Evolutionary conservation across 1,140 invertebrate genomes (phyloP), one percentile per base, ranked within the genome.

Genomic region (Platyscapa corneri): DNA sequence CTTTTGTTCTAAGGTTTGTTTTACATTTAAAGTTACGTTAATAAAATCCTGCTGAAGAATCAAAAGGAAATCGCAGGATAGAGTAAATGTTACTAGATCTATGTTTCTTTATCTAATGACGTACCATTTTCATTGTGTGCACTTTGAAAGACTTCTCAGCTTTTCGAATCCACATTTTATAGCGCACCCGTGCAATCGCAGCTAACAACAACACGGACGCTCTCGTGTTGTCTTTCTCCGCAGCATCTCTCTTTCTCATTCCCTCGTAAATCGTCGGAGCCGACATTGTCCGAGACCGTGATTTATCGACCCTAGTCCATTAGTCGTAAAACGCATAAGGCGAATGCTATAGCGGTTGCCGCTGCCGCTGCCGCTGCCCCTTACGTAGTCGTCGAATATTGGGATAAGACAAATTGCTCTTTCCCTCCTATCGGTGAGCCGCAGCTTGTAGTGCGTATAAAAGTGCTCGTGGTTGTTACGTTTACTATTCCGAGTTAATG

Each of bases 281-380:
- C 74, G 82, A 89, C 87, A 89, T 90, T 90, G 89, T 90, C 46
- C 83, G 87, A 53, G 34, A 30, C n/a, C 75, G 88, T 90, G 90
- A 91, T 91, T 91, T 91, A 91, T 88, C 85, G 90, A 87, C 87
- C 87, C 88, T 85, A 90, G 89, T 91, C 89, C 90, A 90, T 90
- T 91, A 91, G 89, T 89, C 89, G 90, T 88, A 90, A 90, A 90
- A 88, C 87, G 84, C 78, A 70, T 81, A 74, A 80, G 78, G 53
- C 65, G 39, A 88, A 89, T 85, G 84, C 88, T 86, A 88, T 90
- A 85, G 84, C 82, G 87, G 86, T 87, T 85, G 88, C 90, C 87
- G 87, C 18, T 76, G 34, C 16, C 37, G 12, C 12, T 39, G 18
- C 70, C 34, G 34, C n/a, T 76, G 34, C 20, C 53, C 70, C 80